Base-by-base conservation (phyloP, 2,797 vertebrate species). In the Chelonia mydas region DNA sequence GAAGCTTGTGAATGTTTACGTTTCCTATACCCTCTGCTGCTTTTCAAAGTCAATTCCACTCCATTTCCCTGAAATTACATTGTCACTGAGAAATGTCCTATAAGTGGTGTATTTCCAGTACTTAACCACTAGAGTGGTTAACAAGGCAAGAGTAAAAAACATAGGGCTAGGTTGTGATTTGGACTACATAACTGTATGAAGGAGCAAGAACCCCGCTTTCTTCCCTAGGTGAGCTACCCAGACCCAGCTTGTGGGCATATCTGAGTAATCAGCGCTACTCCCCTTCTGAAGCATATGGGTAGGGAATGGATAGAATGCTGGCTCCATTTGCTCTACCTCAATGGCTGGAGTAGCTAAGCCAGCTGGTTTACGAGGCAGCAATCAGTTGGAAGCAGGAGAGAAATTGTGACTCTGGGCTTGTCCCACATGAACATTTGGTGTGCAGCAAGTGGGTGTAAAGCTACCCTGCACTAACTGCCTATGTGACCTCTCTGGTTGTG, bases 31-130 rank as follows among this genome's bases (percentile, higher is more conserved):
- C 59, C 3, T 93, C 85, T 88, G 45, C 55, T 92, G 37, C 47
- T 95, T 96, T 96, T 92, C 74, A 83, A 95, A 96, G 89, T 91
- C 68, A 90, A 82, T 96, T 96, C 92, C 37, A 81, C 45, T 94
- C 45, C 87, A 54, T 89, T 94, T 94, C 88, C 4, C 54, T 68
- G 85, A 97, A 95, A 97, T 95, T 94, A 97, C 96, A 93, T 41
- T 89, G 53, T 85, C 88, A 68, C 25, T 83, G n/a, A 96, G 57
- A 93, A 97, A 91, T 92, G 23, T n/a, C 28, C 51, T 90, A 84
- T 84, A 93, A 92, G 94, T 93, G 1, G 55, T 55, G 41, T 47
- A 1, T 1, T 92, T 95, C 23, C 80, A 84, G 41, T 54, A 59
- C 25, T 93, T 87, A 85, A 85, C 12, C 77, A 57, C 6, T 31